Evolutionary conservation across 2,113 vertebrate genomes (phyloP), one percentile per base, ranked within the genome.

Genomic region (Scomber japonicus): DNA sequence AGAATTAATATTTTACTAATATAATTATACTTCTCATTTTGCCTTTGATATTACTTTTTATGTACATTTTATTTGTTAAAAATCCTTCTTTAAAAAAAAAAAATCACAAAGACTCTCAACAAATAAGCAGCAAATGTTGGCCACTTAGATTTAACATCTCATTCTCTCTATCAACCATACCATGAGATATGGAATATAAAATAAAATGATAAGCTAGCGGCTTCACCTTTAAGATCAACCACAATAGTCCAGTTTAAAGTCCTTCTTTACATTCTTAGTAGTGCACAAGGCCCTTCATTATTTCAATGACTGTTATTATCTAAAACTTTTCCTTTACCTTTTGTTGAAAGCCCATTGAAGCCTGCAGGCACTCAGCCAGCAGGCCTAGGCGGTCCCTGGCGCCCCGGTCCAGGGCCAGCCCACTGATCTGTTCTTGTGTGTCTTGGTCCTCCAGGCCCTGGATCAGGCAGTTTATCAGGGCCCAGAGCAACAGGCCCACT

Each of bases 401-500:
- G 91, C 95, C 94, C 83, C 94, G 94, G 84, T 97, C 95, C 91
- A 97, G 88, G 71, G 91, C 93, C 91, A 94, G 91, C 89, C 95
- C 95, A 81, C 95, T 96, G 94, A 96, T 93, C 89, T 93, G 92
- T 94, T 97, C 96, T 81, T 95, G 89, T 64, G 93, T 91, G 85
- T 96, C 95, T 75, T 95, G 95, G 89, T 97, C 96, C 81, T 97
- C 96, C 92, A 99, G 94, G 92, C 96, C 92, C 82, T 85, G 95
- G 93, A 97, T 96, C 93, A 97, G 95, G 94, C 96, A 96, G 92
- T 95, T 87, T 88, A 99, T 94, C 88, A 98, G 91, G 87, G 94
- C 95, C 96, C 96, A 96, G 91, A 97, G 94, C 91, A 98, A 96
- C 87, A 98, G 94, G 88, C 97, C 97, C 80, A 93, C 86, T 89